Conservation (phyloP, 2,113 vertebrate species). For the Phyllostomus hastatus region DNA sequence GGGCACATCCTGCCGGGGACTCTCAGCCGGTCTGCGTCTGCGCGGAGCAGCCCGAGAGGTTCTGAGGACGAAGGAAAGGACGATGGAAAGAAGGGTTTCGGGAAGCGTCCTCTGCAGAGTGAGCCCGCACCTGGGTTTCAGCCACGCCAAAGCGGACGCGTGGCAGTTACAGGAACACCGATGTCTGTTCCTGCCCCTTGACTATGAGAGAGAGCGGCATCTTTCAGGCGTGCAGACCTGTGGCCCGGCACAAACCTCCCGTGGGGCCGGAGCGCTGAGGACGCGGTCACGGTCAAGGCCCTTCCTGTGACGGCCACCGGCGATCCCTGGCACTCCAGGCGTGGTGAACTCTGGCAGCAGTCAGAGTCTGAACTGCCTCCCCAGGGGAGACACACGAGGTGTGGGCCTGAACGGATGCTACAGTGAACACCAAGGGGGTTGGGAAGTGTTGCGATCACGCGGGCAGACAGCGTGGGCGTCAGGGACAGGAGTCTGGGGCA, state of each 20-base stretch:
- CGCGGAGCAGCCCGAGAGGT: constrained; percentile 81
- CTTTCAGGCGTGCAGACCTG: rapidly evolving
- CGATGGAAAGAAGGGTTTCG: constrained; percentile 71
- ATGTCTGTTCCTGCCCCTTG: constrained; percentile 15
- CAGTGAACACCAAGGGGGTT: background rate
- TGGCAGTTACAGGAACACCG: constrained; percentile 76
- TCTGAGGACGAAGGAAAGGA: constrained; percentile 84
- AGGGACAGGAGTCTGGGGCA: background rate
- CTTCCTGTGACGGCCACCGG: background rate
- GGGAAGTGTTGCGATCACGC: background rate
- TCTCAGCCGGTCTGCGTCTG: constrained; percentile 80
- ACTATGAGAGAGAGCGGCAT: constrained; percentile 37
- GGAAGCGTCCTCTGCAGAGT: constrained; percentile 57
- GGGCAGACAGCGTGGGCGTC: background rate
- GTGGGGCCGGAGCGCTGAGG: background rate
- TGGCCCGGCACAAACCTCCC: background rate
- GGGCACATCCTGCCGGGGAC: constrained; percentile 74
- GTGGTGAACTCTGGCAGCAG: background rate
- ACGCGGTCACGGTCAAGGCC: background rate
- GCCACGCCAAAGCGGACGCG: constrained; percentile 61
- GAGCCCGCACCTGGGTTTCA: background rate
- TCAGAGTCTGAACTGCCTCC: background rate
- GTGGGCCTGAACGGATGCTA: background rate
- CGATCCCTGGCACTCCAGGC: background rate
- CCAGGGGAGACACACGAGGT: background rate